Base-by-base conservation (phyloP, 1,140 invertebrate genomes). In the Macrosteles quadrilineatus region DNA sequence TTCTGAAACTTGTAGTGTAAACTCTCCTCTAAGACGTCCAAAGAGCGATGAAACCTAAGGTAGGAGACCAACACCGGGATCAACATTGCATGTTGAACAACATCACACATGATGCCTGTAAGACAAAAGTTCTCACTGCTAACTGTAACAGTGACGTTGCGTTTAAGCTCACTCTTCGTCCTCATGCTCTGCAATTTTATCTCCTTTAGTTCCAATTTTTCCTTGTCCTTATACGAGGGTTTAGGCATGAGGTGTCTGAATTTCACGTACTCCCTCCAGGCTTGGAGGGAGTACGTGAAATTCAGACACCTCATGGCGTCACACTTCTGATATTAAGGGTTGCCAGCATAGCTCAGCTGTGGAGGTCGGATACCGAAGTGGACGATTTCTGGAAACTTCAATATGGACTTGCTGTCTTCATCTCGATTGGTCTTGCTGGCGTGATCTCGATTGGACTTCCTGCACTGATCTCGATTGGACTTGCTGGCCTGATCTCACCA, bases 241-340 rank as follows among this genome's bases (percentile, higher is more conserved):
- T 98, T 98, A 0, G 95, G 91, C 90, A 98, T 83, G 1, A 98
- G 81, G 82, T 99, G 96, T 0, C 96, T 88, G 80, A 95, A 97
- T 80, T 99, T 98, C 0, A 98, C 94, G 81, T 97, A 98, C 80
- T 97, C 92, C 25, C 94, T 83, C 95, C 95, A 98, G 0, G 93
- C 93, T 83, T 96, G 96, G 81, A 98, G 96, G 80, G 98, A 98
- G 76, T n/a, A n/a, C n/a, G n/a, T n/a, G n/a, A n/a, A n/a, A n/a
- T n/a, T n/a, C n/a, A n/a, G n/a, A n/a, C n/a, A n/a, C n/a, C n/a
- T n/a, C n/a, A n/a, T n/a, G n/a, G n/a, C n/a, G n/a, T n/a, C n/a
- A n/a, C n/a, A n/a, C n/a, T n/a, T n/a, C n/a, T n/a, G n/a, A n/a
- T n/a, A n/a, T n/a, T n/a, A n/a, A n/a, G n/a, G n/a, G n/a, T n/a